Evolutionary conservation across 2,797 vertebrate genomes (phyloP).

Genomic region (Hephaestus fuliginosus): DNA sequence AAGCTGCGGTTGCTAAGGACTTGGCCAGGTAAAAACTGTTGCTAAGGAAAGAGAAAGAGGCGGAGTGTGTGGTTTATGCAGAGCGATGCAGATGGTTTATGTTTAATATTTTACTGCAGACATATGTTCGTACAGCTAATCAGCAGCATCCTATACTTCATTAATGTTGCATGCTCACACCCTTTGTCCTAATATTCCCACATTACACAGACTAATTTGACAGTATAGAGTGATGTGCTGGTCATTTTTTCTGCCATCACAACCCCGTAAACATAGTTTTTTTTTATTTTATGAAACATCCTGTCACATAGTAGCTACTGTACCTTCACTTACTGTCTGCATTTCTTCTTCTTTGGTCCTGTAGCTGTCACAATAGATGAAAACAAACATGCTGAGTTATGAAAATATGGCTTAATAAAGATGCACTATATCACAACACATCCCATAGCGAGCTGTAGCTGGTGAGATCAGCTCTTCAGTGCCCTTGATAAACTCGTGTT

Average conservation of each 20-base stretch:
- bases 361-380: slow-evolving; percentile 8
- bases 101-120: background rate
- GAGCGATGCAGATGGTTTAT: slow-evolving; percentile 17
- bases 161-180: background rate
- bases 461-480: background rate
- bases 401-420: background rate
- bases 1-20: slow-evolving; percentile 62
- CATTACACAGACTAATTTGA: background rate
- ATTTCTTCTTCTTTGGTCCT: background rate
- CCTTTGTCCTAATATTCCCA: background rate
- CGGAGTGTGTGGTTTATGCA: background rate
- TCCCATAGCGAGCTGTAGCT: background rate
- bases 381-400: background rate
- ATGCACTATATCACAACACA: background rate
- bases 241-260: background rate
- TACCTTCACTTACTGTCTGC: background rate
- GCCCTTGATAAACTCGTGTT: background rate
- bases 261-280: background rate
- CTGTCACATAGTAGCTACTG: background rate
- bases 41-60: slow-evolving; percentile 39
- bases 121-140: background rate
- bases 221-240: background rate
- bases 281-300: background rate
- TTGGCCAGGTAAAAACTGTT: slow-evolving; percentile 55
- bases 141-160: background rate